phyloP scores from a whole-genome alignment of 2,888 invertebrate species.

The Alentia gelatinosa region DNA sequence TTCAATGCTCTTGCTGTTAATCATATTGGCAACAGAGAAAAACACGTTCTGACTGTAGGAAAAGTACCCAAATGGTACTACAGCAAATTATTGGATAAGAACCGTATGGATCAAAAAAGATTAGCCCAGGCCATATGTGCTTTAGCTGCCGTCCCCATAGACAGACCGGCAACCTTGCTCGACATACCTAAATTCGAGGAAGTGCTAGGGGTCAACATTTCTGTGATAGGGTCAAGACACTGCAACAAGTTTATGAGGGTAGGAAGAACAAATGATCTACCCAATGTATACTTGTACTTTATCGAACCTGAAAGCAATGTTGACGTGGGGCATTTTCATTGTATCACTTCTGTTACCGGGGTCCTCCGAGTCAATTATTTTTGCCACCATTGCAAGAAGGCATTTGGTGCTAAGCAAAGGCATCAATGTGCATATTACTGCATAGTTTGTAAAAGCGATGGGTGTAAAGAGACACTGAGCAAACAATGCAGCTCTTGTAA shows the following conservation, averaged over 20 bases:
- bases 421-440: neutral
- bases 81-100: neutral
- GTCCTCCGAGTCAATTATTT: neutral
- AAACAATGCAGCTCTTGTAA: neutral
- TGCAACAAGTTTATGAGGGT: constrained; percentile 2
- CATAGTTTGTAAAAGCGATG: neutral
- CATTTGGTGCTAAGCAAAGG: neutral
- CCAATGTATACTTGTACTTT: neutral
- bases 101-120: neutral
- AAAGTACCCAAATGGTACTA: neutral
- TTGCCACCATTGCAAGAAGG: neutral
- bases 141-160: neutral
- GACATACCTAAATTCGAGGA: constrained; percentile 7
- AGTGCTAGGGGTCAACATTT: neutral
- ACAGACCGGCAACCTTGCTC: neutral
- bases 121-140: neutral
- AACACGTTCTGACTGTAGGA: neutral
- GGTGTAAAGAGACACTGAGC: neutral
- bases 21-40: neutral
- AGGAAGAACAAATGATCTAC: neutral
- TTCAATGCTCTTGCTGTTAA: neutral
- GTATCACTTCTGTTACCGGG: neutral
- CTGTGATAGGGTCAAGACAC: neutral
- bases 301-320: neutral
- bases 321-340: neutral